These are phyloP conservation scores for Andricus curvator DNA, from an alignment of 2,888 invertebrate species.

Conservation along the genomic window DNA sequence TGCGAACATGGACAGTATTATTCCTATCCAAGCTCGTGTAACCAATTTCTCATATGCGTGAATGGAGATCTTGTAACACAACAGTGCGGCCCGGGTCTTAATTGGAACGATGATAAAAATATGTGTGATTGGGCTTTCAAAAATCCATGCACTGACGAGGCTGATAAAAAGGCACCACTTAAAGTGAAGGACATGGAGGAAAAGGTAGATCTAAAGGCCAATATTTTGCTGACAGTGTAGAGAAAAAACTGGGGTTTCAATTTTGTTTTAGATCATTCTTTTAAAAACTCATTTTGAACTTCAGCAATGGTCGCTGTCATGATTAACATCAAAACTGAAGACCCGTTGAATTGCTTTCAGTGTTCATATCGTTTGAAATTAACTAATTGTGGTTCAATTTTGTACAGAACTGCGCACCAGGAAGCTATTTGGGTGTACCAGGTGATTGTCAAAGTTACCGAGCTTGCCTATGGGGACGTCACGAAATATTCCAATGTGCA, in stretches of 20 bases:
- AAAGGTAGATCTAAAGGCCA: conserved; percentile 10
- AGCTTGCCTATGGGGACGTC: conserved; percentile 89
- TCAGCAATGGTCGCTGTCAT: too few species aligned
- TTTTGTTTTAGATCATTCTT: too few species aligned
- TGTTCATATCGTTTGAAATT: too few species aligned
- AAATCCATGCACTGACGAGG: conserved; percentile 67
- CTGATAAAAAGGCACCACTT: conserved; percentile 52
- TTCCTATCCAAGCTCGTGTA: conserved; percentile 85
- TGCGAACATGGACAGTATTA: conserved; percentile 89
- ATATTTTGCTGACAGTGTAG: background rate
- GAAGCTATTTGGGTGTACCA: conserved; percentile 76
- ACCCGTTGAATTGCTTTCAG: too few species aligned
- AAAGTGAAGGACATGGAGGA: conserved; percentile 45
- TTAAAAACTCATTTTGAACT: too few species aligned
- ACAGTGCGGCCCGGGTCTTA: conserved; percentile 87
- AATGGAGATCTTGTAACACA: conserved; percentile 85
- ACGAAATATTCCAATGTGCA: conserved; percentile 86
- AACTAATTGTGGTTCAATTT: background rate
- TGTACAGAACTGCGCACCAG: conserved; percentile 65
- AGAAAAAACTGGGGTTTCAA: too few species aligned
- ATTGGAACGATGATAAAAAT: conserved; percentile 84
- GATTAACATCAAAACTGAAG: too few species aligned
- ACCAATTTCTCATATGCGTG: conserved; percentile 88
- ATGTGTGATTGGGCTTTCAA: conserved; percentile 89
- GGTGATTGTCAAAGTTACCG: conserved; percentile 87